Evolutionary conservation across 1,140 invertebrate genomes (phyloP).

Genomic region (Pseudomyrmex gracilis): DNA sequence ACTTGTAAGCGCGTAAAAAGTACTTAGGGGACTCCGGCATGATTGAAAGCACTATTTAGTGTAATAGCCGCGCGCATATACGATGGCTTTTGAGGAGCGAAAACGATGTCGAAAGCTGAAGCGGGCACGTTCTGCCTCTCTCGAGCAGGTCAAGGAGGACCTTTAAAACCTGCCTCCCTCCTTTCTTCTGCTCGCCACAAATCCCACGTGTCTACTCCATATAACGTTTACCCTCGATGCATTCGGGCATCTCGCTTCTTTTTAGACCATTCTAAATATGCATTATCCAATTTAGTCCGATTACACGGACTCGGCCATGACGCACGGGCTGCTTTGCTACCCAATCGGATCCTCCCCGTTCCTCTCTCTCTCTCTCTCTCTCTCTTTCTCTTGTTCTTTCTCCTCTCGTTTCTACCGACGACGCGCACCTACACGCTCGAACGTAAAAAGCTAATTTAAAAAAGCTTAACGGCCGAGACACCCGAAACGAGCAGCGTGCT

Average conservation of each 20-base stretch:
- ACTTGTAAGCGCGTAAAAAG: background rate
- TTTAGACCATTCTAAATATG: conserved; percentile 76
- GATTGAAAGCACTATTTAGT: conserved; percentile 7
- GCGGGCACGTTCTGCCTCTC: conserved; percentile 58
- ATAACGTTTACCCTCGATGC: conserved; percentile 49
- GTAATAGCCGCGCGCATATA: conserved; percentile 2
- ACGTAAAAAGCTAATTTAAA: conserved; percentile 81
- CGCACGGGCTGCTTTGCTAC: conserved; percentile 67
- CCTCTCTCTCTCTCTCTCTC: conserved; percentile 1
- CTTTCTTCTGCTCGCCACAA: background rate
- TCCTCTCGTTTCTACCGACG: conserved; percentile 5
- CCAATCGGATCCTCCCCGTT: conserved; percentile 62
- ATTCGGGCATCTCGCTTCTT: conserved; percentile 48
- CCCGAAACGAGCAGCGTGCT: conserved; percentile 64
- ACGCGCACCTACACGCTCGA: conserved; percentile 67
- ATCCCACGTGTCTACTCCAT: conserved; percentile 35
- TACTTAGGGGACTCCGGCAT: background rate
- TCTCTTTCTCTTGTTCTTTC: background rate
- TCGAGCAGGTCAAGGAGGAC: conserved; percentile 68
- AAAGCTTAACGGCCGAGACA: conserved; percentile 76
- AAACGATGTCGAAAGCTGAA: conserved; percentile 22
- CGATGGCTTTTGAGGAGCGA: conserved; percentile 24
- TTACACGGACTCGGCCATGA: conserved; percentile 76
- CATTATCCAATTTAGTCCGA: conserved; percentile 81
- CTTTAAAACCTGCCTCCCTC: conserved; percentile 59